phyloP scores from a whole-genome alignment of 2,888 invertebrate genomes.

The Anagyrus pseudococci region DNA sequence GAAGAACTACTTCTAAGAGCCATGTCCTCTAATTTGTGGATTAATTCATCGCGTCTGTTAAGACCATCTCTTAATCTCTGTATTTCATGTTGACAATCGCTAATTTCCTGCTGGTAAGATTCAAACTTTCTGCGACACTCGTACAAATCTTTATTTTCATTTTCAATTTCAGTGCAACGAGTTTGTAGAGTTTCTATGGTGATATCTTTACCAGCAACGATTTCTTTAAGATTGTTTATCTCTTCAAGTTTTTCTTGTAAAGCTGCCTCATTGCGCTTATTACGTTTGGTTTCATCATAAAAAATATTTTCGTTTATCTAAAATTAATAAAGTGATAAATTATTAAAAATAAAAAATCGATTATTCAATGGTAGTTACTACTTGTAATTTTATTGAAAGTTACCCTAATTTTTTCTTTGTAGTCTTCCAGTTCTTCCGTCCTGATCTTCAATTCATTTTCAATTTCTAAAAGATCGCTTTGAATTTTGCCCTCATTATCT shows the following conservation, averaged over 20 bases:
- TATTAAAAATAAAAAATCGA: too few species aligned
- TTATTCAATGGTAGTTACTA: too few species aligned
- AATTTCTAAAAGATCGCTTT: conserved; percentile 67
- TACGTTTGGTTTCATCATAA: conserved; percentile 49
- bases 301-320: conserved; percentile 65
- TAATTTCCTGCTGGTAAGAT: conserved; percentile 45
- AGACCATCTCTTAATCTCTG: conserved; percentile 51
- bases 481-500: conserved; percentile 65
- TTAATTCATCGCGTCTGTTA: conserved; percentile 52
- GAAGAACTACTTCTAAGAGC: conserved; percentile 50
- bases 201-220: conserved; percentile 50
- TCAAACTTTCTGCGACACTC: conserved; percentile 64
- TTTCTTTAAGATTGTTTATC: conserved; percentile 64
- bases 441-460: conserved; percentile 61
- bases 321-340: not conserved
- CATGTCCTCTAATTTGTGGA: conserved; percentile 54
- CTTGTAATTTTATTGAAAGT: too few species aligned
- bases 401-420: conserved; percentile 62
- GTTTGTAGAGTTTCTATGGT: conserved; percentile 51
- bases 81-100: conserved; percentile 48
- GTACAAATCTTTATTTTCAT: conserved; percentile 52
- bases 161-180: conserved; percentile 52
- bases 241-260: conserved; percentile 64
- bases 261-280: conserved; percentile 51
- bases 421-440: conserved; percentile 64